Base-by-base conservation (phyloP, 1,140 invertebrate genomes). In the Pseudomyrmex concolor region DNA sequence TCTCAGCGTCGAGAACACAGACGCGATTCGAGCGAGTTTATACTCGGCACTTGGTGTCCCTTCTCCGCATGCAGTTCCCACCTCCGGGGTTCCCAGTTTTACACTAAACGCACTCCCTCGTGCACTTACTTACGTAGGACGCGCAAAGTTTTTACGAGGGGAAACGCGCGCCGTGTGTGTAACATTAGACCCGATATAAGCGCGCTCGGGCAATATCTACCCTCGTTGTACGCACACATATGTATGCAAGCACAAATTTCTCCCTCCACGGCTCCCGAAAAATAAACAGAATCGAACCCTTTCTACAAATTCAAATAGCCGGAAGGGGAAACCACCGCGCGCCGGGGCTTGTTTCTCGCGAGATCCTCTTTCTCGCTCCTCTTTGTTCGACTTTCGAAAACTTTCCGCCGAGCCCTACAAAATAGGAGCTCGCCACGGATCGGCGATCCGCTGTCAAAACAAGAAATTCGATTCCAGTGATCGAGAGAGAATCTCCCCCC, bases 361-460 rank as follows among this genome's bases (percentile, higher is more conserved):
- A 34, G 34, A 62, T 45, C 68, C 51, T 82, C 59, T 82, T 60
- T 83, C 50, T 74, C 57, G 67, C 57, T 68, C 60, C 62, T 64
- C 71, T 83, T 87, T 84, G 73, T 87, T 89, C 86, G 86, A 76
- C 76, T 86, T 87, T 83, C 67, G 59, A 73, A 82, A 90, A 91
- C 83, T 90, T 91, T 72, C 73, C 73, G 83, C 51, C 45, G 62
- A 66, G 62, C 59, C 72, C 81, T 34, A 57, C 59, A 72, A 84
- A 84, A 85, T 34, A 34, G 83, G 64, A 67, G 51, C 54, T 60
- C 83, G 82, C 83, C 85, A 91, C 91, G 92, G 90, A 91, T 93
- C 92, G 90, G 62, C 90, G 86, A 83, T 76, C 89, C 87, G 90
- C 92, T 93, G 93, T 94, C 93, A 94, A 93, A 94, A 94, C 92